These are phyloP conservation scores for Hesperia comma DNA, from an alignment of 2,888 invertebrate species.

Conservation along the genomic window DNA sequence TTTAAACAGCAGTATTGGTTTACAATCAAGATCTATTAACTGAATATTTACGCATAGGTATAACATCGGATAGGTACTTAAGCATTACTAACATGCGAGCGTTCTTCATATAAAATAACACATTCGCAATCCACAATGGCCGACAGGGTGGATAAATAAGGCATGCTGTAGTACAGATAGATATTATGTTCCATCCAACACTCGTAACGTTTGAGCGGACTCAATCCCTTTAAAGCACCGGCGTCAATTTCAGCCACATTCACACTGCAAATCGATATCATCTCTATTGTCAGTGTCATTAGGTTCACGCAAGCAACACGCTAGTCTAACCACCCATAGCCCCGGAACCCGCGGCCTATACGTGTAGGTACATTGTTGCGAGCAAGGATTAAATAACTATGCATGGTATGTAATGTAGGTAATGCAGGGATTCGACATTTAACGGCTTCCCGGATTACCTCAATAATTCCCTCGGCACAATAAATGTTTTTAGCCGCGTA, in stretches of 20 bases:
- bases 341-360: constrained; percentile 53
- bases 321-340: constrained; percentile 43
- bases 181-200: constrained; percentile 64
- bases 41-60: no score
- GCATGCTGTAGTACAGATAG: constrained; percentile 51
- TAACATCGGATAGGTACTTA: no score
- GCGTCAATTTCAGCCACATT: constrained; percentile 62
- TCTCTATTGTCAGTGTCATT: constrained; percentile 64
- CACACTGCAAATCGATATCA: constrained; percentile 59
- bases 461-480: constrained; percentile 76
- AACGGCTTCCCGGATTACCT: constrained; percentile 81
- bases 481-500: constrained; percentile 75
- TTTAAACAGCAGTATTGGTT: neutral
- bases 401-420: constrained; percentile 77
- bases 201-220: constrained; percentile 66
- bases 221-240: constrained; percentile 70
- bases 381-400: constrained; percentile 79
- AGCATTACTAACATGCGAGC: no score
- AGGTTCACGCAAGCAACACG: constrained; percentile 59
- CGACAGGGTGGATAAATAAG: constrained; percentile 53
- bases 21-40: neutral
- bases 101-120: constrained; percentile 17
- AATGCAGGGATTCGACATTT: constrained; percentile 79
- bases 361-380: constrained; percentile 63
- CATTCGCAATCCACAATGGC: constrained; percentile 49